Conservation (phyloP, 1,140 invertebrate genomes). For the Drosophila tani region DNA sequence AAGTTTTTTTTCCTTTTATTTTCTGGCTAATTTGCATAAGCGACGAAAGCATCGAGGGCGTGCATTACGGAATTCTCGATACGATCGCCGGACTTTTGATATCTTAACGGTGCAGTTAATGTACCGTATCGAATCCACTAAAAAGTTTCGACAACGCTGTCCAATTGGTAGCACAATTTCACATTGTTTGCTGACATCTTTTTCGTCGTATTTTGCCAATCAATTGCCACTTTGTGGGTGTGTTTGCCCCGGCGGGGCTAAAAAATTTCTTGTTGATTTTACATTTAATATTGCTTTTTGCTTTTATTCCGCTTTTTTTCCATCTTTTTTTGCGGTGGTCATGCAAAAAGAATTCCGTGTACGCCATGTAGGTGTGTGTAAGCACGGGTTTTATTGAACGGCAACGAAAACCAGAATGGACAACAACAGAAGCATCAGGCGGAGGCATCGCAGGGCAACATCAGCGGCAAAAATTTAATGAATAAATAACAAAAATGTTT, state of each 20-base stretch:
- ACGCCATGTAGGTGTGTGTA: conserved; percentile 56
- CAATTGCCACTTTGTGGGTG: conserved; percentile 76
- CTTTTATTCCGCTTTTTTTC: conserved; percentile 12
- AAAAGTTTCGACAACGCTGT: conserved; percentile 45
- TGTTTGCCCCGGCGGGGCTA: conserved; percentile 46
- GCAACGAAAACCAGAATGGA: conserved; percentile 51
- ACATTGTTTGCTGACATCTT: conserved; percentile 75
- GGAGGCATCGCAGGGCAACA: conserved; percentile 34
- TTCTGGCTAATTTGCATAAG: conserved; percentile 71
- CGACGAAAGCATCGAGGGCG: conserved; percentile 64
- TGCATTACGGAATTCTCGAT: conserved; percentile 56
- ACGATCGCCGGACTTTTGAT: conserved; percentile 35
- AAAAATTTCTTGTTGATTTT: conserved; percentile 68
- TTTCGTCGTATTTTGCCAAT: conserved; percentile 68
- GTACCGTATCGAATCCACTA: conserved; percentile 57
- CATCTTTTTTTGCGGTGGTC: conserved; percentile 40
- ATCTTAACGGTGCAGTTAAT: conserved; percentile 63
- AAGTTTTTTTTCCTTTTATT: conserved; percentile 71
- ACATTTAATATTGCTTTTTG: conserved; percentile 62
- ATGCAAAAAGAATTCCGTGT: conserved; percentile 75
- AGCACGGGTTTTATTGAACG: conserved; percentile 45
- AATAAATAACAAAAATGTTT: conserved; percentile 81
- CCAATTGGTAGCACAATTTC: conserved; percentile 77
- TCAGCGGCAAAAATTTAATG: conserved; percentile 78
- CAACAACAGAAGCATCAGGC: conserved; percentile 48